Base-by-base conservation (phyloP, 1,140 invertebrate genomes). In the Pinna nobilis region DNA sequence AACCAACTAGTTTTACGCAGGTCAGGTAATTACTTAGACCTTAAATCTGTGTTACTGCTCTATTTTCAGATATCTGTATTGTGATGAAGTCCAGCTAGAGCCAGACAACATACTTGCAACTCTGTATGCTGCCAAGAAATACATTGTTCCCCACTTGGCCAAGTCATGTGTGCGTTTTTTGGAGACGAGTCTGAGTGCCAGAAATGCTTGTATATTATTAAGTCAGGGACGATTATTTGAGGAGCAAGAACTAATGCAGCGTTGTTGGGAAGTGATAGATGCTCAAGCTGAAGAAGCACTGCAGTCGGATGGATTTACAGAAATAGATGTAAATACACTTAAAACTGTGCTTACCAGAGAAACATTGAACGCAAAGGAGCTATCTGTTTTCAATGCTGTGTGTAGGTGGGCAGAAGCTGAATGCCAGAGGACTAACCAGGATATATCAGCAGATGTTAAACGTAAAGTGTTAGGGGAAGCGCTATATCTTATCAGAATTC, bases 251-350 rank as follows among this genome's bases (percentile, higher is more conserved):
- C 84, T 97, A n/a, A 94, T 94, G 67, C 92, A 93, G 13, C 88
- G 94, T 23, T 97, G 95, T 83, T 91, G 96, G 77, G 94, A 95
- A 91, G 96, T 98, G 49, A 96, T 97, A 80, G 95, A 96, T 86
- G 94, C 95, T 82, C 93, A 95, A 80, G 95, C 95, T 1, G 92
- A 92, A 6, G 94, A 96, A 84, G 94, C 95, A 1, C 85, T 97
- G 1, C 91, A 91, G 78, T 94, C 95, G n/a, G 95, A 97, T 11
- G 94, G 94, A 18, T 97, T 97, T 84, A 92, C 93, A 4, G 95
- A 97, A 82, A 94, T 97, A 75, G 95, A 97, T 88, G 91, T 93
- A 63, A 93, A 94, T 65, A 96, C 95, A 1, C 87, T 97, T 33
- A 93, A 93, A 87, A 91, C 92, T 51, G 93, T 97, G 18, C 88